Evolutionary conservation across 2,888 invertebrate species (phyloP), one percentile per base, ranked within the genome.

Genomic region (Aporophyla lueneburgensis): DNA sequence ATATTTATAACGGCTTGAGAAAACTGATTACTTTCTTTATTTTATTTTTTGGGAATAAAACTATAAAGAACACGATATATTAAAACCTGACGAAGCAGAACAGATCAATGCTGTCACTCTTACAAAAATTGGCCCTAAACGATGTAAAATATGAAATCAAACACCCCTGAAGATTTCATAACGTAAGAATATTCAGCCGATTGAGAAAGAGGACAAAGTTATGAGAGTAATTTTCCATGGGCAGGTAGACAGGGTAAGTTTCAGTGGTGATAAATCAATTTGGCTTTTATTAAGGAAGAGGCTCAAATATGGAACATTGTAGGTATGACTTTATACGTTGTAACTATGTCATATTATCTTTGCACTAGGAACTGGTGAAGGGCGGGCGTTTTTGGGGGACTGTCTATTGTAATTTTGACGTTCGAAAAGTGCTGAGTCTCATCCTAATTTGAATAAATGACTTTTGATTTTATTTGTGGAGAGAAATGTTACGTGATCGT

Each of bases 191-290:
- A 79, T 66, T 69, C 66, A 72, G 71, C 27, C 56, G 69, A 75
- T 80, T 67, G 70, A 58, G 53, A 77, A 77, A 33, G 33, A 62
- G 72, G 73, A 78, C 76, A 65, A 85, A 82, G 84, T 83, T 68
- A 83, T 49, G 65, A 67, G 46, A 62, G 69, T 79, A 85, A 82
- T 85, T 82, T 82, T 82, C 78, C 69, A 63, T 59, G 76, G 56
- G 62, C 78, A 76, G 78, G 84, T 75, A 81, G 74, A 80, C 68
- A 78, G 76, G 27, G 65, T 72, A 85, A 85, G 76, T 82, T 82
- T 78, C 58, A 53, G 53, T 69, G 54, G 75, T 51, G 62, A 85
- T 84, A 84, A 84, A 85, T 85, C 86, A 84, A 81, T 86, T 80
- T 84, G 76, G 33, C 75, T 71, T 84, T 76, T 86, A 79, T 76